A percentile compares a stretch with the other conserved stretches of the same genome.
These are phyloP conservation scores for Petaurus breviceps DNA, from an alignment of 2,113 vertebrate species.

Conservation along the genomic window DNA sequence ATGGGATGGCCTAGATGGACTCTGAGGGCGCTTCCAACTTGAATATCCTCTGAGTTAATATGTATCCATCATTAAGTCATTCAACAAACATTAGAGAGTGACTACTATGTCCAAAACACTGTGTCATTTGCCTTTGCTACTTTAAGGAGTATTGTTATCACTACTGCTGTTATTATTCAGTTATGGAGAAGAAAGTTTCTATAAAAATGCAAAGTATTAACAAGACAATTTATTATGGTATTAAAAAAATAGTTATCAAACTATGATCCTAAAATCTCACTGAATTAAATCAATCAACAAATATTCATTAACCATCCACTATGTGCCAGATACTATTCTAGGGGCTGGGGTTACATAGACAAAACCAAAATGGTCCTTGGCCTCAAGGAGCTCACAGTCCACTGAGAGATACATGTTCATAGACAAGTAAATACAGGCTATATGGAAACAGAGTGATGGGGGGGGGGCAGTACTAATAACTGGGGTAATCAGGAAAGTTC, in stretches of 20 bases:
- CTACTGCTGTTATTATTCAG: background rate
- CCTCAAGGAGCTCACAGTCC: background rate
- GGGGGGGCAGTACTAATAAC: background rate
- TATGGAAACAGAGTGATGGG: background rate
- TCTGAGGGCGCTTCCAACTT: background rate
- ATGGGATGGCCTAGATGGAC: background rate
- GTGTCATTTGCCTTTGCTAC: background rate
- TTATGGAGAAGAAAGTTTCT: background rate
- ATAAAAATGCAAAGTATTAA: background rate
- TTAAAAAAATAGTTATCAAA: background rate
- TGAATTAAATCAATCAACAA: conserved; percentile 18
- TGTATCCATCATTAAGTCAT: background rate
- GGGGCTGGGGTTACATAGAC: background rate
- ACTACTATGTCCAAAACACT: background rate
- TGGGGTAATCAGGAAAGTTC: background rate
- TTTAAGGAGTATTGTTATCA: background rate
- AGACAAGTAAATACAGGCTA: conserved; percentile 13
- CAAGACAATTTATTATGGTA: background rate
- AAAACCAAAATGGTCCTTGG: background rate
- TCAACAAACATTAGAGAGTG: background rate
- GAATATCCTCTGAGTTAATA: background rate
- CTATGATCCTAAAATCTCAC: background rate
- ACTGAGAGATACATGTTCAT: background rate
- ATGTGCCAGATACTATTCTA: background rate
- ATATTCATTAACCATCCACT: background rate